A percentile compares a stretch with the other conserved stretches of the same genome.
Evolutionary conservation across 1,140 invertebrate genomes (phyloP).

Genomic region (Stegodyphus mimosarum): DNA sequence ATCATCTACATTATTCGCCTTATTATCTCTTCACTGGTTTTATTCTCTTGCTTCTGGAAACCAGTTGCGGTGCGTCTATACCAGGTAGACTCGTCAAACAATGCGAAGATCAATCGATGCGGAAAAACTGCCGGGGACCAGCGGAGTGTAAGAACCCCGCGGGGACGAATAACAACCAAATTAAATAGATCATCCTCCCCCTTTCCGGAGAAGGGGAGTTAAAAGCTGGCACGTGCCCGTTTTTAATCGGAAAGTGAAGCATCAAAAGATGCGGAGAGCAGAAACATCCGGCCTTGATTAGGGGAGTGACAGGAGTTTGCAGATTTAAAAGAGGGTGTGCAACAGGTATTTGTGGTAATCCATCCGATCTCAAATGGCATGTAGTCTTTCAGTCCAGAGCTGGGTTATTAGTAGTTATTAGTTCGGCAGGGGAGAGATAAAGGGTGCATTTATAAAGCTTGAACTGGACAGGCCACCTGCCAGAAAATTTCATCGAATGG

Average conservation of each 20-base stretch:
- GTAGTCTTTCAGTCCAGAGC: slow-evolving; percentile 1
- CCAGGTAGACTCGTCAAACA: too few species aligned
- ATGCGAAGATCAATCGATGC: too few species aligned
- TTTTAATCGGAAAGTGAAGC: slow-evolving; percentile 1
- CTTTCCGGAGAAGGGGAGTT: not conserved
- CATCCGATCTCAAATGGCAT: slow-evolving; percentile 17
- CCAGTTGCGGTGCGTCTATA: too few species aligned
- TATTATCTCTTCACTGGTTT: too few species aligned
- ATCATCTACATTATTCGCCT: too few species aligned
- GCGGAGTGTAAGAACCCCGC: not conserved
- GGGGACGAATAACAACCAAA: slow-evolving; percentile 25
- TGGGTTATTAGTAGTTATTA: slow-evolving; percentile 21
- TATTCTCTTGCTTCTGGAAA: too few species aligned
- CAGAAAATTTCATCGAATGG: too few species aligned
- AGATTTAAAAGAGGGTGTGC: not conserved
- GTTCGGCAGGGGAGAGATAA: slow-evolving; percentile 9
- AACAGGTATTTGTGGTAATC: slow-evolving; percentile 22
- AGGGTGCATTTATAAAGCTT: not conserved
- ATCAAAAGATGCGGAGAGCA: slow-evolving; percentile 46
- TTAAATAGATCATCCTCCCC: slow-evolving; percentile 37
- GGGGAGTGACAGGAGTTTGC: not conserved
- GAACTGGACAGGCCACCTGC: slow-evolving; percentile 1
- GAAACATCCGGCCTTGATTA: slow-evolving; percentile 41
- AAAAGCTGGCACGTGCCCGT: not conserved
- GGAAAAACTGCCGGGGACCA: too few species aligned